These are phyloP conservation scores for Pterois miles DNA, from an alignment of 2,797 vertebrate genomes.

Conservation along the genomic window DNA sequence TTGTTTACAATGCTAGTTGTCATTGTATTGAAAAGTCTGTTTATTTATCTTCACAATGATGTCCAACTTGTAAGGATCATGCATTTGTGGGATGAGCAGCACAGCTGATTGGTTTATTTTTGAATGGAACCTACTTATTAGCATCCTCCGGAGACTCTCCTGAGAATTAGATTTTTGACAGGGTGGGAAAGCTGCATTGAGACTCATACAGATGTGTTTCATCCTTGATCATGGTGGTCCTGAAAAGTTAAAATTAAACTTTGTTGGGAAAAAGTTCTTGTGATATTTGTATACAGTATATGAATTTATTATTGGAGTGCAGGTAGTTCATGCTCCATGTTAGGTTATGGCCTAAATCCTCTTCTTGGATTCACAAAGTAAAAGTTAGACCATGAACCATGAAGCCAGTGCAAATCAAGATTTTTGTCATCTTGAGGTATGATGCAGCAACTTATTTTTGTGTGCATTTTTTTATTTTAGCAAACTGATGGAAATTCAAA, in stretches of 20 bases:
- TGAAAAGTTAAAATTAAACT: too few species aligned
- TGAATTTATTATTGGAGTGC: too few species aligned
- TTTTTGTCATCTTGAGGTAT: not conserved
- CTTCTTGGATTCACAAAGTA: not conserved
- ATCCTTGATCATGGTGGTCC: too few species aligned
- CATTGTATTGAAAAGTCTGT: too few species aligned
- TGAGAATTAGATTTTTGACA: not conserved
- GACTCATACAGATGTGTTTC: not conserved
- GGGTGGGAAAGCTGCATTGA: not conserved
- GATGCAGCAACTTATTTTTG: not conserved
- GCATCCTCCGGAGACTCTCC: not conserved
- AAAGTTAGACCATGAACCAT: not conserved
- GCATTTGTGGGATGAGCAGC: too few species aligned
- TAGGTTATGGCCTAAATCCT: not conserved
- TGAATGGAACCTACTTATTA: not conserved
- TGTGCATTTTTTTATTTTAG: conserved; percentile 36
- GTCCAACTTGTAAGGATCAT: too few species aligned
- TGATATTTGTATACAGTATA: too few species aligned
- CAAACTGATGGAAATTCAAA: not conserved
- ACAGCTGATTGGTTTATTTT: too few species aligned
- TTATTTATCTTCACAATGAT: too few species aligned
- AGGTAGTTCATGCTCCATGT: not conserved
- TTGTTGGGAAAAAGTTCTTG: too few species aligned
- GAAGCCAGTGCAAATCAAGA: not conserved
- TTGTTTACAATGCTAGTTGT: too few species aligned